A percentile compares a stretch with the other conserved stretches of the same genome.
These are phyloP conservation scores for Oxycera nigricornis DNA, from an alignment of 2,888 invertebrate species.

Conservation along the genomic window DNA sequence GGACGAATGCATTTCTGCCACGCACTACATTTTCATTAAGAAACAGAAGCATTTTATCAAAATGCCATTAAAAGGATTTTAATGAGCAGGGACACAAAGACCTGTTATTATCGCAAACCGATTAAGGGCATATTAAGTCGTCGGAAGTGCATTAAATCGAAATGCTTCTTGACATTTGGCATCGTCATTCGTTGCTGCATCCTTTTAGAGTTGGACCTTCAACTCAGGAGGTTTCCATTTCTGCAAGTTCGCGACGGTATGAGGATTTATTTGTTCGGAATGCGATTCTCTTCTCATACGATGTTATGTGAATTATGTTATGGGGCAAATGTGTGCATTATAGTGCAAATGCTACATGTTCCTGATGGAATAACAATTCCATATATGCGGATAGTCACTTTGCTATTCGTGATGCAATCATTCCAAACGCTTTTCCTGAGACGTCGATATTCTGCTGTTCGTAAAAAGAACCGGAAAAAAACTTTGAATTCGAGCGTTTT, in stretches of 20 bases:
- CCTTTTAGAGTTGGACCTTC: constrained; percentile 26
- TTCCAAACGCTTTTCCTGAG: too few relatives aligned
- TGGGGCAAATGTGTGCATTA: background rate
- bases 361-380: background rate
- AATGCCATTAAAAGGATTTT: constrained; percentile 40
- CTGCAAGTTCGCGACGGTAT: background rate
- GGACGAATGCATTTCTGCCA: background rate
- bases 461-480: too few relatives aligned
- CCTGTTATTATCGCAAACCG: constrained; percentile 39
- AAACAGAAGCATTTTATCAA: constrained; percentile 39
- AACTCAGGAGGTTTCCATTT: constrained; percentile 15
- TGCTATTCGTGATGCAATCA: too few relatives aligned
- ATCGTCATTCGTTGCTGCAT: constrained; percentile 43
- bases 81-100: constrained; percentile 36
- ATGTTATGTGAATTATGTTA: background rate
- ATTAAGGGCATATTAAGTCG: constrained; percentile 48
- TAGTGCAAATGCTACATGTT: background rate
- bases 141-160: constrained; percentile 52
- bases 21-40: constrained; percentile 35
- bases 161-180: constrained; percentile 51
- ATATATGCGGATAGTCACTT: too few relatives aligned
- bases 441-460: too few relatives aligned
- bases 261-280: background rate
- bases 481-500: background rate
- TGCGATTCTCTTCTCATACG: background rate